Evolutionary conservation across 2,797 vertebrate genomes (phyloP).

Genomic region (Xiphophorus birchmanni): DNA sequence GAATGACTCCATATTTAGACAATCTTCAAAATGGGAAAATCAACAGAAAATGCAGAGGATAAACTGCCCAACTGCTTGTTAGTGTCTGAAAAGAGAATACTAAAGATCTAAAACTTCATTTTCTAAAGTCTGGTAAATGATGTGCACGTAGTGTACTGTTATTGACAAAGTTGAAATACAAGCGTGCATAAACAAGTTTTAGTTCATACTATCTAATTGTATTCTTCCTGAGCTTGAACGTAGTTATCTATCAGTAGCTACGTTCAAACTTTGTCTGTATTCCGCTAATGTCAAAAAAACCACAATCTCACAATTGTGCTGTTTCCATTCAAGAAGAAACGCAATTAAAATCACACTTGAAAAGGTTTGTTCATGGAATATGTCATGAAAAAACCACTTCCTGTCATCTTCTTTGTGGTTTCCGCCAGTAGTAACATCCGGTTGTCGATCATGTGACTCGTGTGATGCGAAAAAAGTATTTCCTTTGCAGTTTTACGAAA

Average conservation of each 20-base stretch:
- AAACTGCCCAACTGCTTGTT: background rate
- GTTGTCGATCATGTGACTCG: too few species aligned
- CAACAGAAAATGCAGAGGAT: background rate
- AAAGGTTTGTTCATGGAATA: too few species aligned
- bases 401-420: too few species aligned
- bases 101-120: background rate
- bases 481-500: too few species aligned
- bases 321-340: too few species aligned
- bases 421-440: too few species aligned
- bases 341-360: too few species aligned
- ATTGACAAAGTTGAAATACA: background rate
- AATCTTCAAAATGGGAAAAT: background rate
- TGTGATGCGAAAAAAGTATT: too few species aligned
- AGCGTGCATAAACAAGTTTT: background rate
- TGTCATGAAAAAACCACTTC: too few species aligned
- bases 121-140: background rate
- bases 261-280: too few species aligned
- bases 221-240: constrained; percentile 14
- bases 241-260: background rate
- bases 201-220: background rate
- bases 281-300: too few species aligned
- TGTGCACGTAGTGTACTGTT: background rate
- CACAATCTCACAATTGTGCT: too few species aligned
- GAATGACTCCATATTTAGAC: background rate
- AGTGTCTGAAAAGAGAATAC: background rate